Evolutionary conservation across 2,888 invertebrate species (phyloP).

Genomic region (Mesochorus sp.): DNA sequence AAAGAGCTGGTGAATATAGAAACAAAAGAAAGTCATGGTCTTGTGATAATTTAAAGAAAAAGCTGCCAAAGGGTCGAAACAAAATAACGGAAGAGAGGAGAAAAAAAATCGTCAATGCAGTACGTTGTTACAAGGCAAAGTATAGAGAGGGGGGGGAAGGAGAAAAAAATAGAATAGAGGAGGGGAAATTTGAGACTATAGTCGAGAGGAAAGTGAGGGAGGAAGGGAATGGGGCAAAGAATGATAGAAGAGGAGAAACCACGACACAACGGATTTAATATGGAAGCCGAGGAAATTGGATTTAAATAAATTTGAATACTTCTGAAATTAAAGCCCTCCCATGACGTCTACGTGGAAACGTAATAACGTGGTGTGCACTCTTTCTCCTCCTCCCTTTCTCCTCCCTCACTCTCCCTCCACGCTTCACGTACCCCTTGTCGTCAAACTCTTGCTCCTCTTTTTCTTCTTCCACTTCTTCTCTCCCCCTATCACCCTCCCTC

Average conservation of each 20-base stretch:
- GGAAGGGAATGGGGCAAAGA: conserved; percentile 52
- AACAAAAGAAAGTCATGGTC: not conserved
- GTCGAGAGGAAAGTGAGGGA: conserved; percentile 49
- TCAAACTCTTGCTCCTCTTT: conserved; percentile 34
- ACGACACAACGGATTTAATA: conserved; percentile 77
- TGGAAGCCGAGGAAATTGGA: conserved; percentile 78
- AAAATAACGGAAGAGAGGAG: not conserved
- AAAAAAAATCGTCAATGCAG: conserved; percentile 40
- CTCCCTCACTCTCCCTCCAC: conserved; percentile 56
- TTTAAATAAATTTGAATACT: conserved; percentile 81
- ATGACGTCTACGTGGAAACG: conserved; percentile 78
- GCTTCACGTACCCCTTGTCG: not conserved
- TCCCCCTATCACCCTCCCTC: conserved; percentile 49
- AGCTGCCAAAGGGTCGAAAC: not conserved
- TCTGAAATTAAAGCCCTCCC: conserved; percentile 80
- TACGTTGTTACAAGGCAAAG: conserved; percentile 24
- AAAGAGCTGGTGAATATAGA: not conserved
- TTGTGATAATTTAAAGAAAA: conserved; percentile 1
- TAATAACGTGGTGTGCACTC: conserved; percentile 74
- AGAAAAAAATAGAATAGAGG: conserved; percentile 3
- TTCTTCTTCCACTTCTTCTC: conserved; percentile 23
- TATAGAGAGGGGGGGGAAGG: not conserved
- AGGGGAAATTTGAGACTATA: conserved; percentile 45
- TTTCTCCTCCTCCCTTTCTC: conserved; percentile 26
- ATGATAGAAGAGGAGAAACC: conserved; percentile 67